These are phyloP conservation scores for Pseudorhiza aurosa DNA, from an alignment of 30 jellyfish, hydroid and myxozoan species.

Conservation along the genomic window DNA sequence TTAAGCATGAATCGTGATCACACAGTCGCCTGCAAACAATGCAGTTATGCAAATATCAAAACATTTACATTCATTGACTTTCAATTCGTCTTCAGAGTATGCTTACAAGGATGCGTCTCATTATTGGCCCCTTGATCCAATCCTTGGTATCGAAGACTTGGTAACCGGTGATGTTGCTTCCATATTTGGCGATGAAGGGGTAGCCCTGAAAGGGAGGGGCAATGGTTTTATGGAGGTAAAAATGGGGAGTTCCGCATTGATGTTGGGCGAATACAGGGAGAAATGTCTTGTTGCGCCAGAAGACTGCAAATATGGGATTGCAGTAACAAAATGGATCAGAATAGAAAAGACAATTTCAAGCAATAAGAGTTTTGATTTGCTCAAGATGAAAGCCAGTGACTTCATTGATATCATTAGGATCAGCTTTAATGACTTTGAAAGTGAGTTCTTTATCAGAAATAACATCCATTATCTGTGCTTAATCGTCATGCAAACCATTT, in stretches of 20 bases:
- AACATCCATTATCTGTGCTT: too few species aligned
- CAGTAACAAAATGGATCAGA: constrained; percentile 22
- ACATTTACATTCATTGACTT: too few species aligned
- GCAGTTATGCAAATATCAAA: too few species aligned
- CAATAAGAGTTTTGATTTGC: neutral
- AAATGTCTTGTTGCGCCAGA: neutral
- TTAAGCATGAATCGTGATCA: too few species aligned
- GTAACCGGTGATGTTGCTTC: constrained; percentile 13
- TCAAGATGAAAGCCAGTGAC: neutral
- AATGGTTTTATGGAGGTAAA: constrained; percentile 20
- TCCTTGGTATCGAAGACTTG: constrained; percentile 10
- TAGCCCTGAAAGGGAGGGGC: constrained; percentile 34
- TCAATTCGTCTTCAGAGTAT: constrained; percentile 23
- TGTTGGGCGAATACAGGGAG: constrained; percentile 32
- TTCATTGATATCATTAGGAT: neutral
- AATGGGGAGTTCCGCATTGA: constrained; percentile 36
- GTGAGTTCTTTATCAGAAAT: too few species aligned
- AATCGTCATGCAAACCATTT: too few species aligned
- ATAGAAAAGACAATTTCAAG: neutral
- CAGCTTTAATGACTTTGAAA: neutral
- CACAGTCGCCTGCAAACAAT: too few species aligned
- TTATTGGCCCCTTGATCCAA: constrained; percentile 61
- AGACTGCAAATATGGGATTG: constrained; percentile 18
- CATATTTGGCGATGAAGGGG: constrained; percentile 22
- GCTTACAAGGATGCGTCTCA: constrained; percentile 49